These are phyloP conservation scores for Papilio protenor DNA, from an alignment of 2,888 invertebrate species.

Conservation along the genomic window DNA sequence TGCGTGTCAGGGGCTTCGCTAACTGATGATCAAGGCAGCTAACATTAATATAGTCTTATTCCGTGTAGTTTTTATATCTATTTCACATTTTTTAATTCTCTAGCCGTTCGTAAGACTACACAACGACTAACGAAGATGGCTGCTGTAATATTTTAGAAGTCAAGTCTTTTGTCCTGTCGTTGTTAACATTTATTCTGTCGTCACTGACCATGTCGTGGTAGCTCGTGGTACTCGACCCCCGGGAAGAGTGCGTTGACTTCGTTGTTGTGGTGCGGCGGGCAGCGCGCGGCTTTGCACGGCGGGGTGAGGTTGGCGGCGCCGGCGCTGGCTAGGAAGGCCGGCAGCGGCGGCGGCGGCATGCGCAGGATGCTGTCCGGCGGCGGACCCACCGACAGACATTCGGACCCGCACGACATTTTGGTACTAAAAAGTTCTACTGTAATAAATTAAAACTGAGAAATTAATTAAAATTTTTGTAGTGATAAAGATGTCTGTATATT, in stretches of 20 bases:
- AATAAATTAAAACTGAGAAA: neutral
- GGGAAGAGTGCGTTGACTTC: constrained; percentile 82
- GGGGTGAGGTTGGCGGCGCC: constrained; percentile 84
- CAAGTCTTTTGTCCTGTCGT: no score
- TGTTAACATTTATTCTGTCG: neutral
- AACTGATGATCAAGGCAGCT: no score
- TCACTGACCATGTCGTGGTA: constrained; percentile 88
- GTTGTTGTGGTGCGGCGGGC: constrained; percentile 82
- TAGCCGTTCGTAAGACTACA: no score
- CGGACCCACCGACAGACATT: constrained; percentile 87
- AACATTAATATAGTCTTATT: no score
- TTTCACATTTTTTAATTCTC: no score
- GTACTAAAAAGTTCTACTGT: neutral
- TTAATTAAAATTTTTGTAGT: neutral
- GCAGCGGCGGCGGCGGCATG: constrained; percentile 94
- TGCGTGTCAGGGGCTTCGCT: no score
- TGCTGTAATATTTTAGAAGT: no score
- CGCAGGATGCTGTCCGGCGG: constrained; percentile 93
- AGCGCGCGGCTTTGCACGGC: constrained; percentile 87
- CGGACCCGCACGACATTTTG: constrained; percentile 85
- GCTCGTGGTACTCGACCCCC: constrained; percentile 91
- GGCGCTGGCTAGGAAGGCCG: constrained; percentile 86
- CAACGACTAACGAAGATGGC: no score
- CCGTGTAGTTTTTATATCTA: no score
- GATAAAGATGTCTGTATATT: no score